These are phyloP conservation scores for Catagonus wagneri DNA, from an alignment of 2,113 vertebrate species.

Conservation along the genomic window DNA sequence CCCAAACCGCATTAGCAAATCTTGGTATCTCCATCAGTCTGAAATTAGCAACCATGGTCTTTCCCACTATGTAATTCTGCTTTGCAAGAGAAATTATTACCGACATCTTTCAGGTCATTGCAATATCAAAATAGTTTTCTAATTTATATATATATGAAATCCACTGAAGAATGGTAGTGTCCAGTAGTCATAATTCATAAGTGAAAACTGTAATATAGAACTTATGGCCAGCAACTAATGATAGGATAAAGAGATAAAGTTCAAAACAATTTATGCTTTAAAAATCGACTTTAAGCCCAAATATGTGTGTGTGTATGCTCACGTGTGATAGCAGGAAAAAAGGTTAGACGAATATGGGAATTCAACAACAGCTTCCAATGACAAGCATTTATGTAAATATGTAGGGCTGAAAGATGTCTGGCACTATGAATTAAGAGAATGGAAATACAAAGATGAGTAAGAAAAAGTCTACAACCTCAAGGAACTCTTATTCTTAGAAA, in stretches of 20 bases:
- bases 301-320: not conserved
- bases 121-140: not conserved
- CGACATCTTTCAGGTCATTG: not conserved
- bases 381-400: not conserved
- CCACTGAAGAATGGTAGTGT: not conserved
- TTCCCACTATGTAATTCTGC: not conserved
- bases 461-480: not conserved
- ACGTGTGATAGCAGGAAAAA: not conserved
- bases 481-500: not conserved
- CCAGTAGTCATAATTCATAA: not conserved
- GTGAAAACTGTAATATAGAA: conserved; percentile 10
- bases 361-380: not conserved
- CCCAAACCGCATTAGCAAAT: not conserved
- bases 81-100: not conserved
- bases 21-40: not conserved
- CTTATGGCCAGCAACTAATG: not conserved
- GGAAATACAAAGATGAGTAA: not conserved
- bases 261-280: not conserved
- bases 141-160: conserved; percentile 13
- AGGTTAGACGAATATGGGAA: not conserved
- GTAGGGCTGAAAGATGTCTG: not conserved
- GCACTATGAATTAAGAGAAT: not conserved
- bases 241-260: not conserved
- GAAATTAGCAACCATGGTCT: not conserved
- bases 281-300: not conserved